Evolutionary conservation across 2,888 invertebrate species (phyloP).

Genomic region (Lycia hirtaria): DNA sequence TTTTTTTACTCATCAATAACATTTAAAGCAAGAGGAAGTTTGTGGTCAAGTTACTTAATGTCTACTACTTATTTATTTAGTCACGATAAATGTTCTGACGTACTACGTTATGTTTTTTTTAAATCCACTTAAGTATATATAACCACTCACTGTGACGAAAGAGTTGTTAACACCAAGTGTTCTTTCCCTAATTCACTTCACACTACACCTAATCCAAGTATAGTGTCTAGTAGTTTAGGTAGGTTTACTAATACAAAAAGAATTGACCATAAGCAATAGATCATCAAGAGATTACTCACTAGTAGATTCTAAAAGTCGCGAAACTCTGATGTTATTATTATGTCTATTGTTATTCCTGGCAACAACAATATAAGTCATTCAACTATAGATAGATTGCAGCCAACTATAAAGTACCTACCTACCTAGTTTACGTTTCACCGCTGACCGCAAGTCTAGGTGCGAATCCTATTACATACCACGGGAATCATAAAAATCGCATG

Average conservation of each 20-base stretch:
- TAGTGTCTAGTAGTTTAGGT: no score
- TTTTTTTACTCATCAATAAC: conserved; percentile 3
- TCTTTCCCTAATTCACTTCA: no score
- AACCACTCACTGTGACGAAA: no score
- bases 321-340: neutral
- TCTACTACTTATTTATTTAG: neutral
- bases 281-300: neutral
- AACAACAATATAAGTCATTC: conserved; percentile 15
- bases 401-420: no score
- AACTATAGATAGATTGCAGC: conserved; percentile 9
- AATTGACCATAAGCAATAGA: neutral
- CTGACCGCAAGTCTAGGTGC: conserved; percentile 16
- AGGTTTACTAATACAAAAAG: neutral
- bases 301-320: neutral
- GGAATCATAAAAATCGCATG: conserved; percentile 11
- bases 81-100: neutral
- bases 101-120: neutral
- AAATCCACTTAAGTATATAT: no score
- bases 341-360: conserved; percentile 2
- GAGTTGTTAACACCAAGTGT: no score
- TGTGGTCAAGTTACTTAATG: neutral
- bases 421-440: conserved; percentile 14
- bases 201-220: no score
- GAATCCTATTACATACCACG: conserved; percentile 17
- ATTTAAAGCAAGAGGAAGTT: neutral